Conservation (phyloP, 2,113 vertebrate species). For the Alligator mississippiensis region DNA sequence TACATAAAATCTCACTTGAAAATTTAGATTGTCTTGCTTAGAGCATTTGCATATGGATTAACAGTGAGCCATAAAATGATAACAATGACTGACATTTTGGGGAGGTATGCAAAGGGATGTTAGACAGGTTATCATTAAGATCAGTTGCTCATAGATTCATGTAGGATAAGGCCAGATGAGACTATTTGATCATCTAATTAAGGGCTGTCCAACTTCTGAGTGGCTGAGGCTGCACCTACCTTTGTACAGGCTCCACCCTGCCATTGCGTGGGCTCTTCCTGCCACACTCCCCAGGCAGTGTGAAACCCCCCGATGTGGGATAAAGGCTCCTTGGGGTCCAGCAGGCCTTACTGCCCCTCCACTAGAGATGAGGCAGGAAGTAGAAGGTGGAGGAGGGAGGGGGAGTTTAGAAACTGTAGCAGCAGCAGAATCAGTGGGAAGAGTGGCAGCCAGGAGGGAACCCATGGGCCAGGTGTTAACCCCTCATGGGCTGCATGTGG, state of each 20-base stretch:
- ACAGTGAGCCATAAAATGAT: neutral
- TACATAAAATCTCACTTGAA: neutral
- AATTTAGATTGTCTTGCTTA: neutral
- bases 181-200: neutral
- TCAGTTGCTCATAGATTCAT: neutral
- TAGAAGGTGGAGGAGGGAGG: too few species aligned
- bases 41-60: neutral
- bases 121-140: neutral
- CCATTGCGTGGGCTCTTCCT: too few species aligned
- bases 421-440: too few species aligned
- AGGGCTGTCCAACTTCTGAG: neutral
- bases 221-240: too few species aligned
- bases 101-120: neutral
- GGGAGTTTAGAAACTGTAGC: too few species aligned
- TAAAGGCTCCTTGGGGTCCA: too few species aligned
- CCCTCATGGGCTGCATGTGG: slow-evolving; percentile 51
- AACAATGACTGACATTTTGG: neutral
- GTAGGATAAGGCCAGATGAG: neutral
- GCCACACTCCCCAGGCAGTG: too few species aligned
- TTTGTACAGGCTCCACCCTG: too few species aligned
- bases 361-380: too few species aligned
- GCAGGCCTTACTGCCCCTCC: too few species aligned
- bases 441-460: too few species aligned
- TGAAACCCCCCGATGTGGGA: too few species aligned
- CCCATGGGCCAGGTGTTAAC: slow-evolving; percentile 58